These are phyloP conservation scores for Hyla sarda DNA, from an alignment of 2,113 vertebrate species.

Conservation along the genomic window DNA sequence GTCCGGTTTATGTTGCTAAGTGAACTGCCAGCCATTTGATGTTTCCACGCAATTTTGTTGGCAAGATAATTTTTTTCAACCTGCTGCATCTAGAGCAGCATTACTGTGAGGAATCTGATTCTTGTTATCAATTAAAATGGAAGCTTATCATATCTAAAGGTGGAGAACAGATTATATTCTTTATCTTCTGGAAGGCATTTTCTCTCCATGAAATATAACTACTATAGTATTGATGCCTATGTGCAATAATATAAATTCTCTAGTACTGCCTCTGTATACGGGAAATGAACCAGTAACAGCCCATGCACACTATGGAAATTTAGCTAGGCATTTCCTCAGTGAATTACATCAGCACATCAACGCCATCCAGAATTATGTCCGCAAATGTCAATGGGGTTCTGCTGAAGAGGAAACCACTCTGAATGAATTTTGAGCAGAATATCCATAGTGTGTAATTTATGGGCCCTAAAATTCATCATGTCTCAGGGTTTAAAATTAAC, in stretches of 20 bases:
- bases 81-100: background rate
- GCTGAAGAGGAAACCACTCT: too few relatives aligned
- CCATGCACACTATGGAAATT: too few relatives aligned
- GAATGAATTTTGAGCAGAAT: too few relatives aligned
- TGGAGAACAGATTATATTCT: background rate
- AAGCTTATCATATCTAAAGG: background rate
- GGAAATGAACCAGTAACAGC: too few relatives aligned
- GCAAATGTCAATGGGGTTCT: too few relatives aligned
- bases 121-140: conserved; percentile 42
- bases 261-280: background rate
- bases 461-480: too few relatives aligned
- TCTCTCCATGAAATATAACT: background rate
- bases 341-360: too few relatives aligned
- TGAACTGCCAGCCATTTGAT: conserved; percentile 26
- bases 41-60: conserved; percentile 49
- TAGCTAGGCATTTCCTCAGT: too few relatives aligned
- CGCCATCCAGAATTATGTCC: too few relatives aligned
- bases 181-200: background rate
- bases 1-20: conserved; percentile 35
- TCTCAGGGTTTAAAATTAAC: too few relatives aligned
- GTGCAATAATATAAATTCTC: background rate
- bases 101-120: background rate
- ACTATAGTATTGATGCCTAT: background rate
- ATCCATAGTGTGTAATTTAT: too few relatives aligned
- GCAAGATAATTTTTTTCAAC: conserved; percentile 29